These are phyloP conservation scores for Osmerus eperlanus DNA, from an alignment of 2,113 vertebrate species.

Conservation along the genomic window DNA sequence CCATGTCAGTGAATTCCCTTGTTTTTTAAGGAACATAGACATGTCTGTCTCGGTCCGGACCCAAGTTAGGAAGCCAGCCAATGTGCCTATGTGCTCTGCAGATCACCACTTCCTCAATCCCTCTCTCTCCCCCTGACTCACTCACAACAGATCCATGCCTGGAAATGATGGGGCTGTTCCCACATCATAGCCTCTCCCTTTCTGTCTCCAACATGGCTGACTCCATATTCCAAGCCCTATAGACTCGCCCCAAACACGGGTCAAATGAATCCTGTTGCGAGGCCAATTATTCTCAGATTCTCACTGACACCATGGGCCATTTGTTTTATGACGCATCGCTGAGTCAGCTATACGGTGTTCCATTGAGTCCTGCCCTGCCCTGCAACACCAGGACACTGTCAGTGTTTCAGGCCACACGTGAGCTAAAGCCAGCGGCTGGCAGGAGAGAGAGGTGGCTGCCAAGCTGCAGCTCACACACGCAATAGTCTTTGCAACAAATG, in stretches of 20 bases:
- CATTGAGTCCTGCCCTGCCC: conserved; percentile 26
- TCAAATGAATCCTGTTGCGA: conserved; percentile 34
- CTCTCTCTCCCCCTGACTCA: conserved; percentile 7
- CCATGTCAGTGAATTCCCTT: conserved; percentile 7
- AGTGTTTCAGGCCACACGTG: conserved; percentile 10
- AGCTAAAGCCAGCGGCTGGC: neutral
- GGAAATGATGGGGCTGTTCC: conserved; percentile 18
- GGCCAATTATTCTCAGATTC: conserved; percentile 15
- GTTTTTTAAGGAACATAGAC: conserved; percentile 11
- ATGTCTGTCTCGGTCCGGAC: conserved; percentile 13
- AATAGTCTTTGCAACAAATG: conserved; percentile 34
- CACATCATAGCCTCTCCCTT: neutral
- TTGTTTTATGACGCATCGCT: conserved; percentile 37
- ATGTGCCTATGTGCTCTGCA: neutral
- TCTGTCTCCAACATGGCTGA: conserved; percentile 20
- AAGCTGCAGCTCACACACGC: neutral
- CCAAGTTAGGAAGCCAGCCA: conserved; percentile 18
- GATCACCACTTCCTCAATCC: conserved; percentile 12
- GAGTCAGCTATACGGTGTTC: conserved; percentile 5
- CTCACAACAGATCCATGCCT: conserved; percentile 8
- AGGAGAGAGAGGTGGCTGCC: conserved; percentile 7
- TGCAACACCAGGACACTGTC: conserved; percentile 3
- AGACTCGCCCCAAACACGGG: conserved; percentile 34
- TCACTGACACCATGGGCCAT: conserved; percentile 22
- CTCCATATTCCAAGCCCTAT: conserved; percentile 29